phyloP scores from a whole-genome alignment of 2,888 invertebrate species.

The Anarsia innoxiella region DNA sequence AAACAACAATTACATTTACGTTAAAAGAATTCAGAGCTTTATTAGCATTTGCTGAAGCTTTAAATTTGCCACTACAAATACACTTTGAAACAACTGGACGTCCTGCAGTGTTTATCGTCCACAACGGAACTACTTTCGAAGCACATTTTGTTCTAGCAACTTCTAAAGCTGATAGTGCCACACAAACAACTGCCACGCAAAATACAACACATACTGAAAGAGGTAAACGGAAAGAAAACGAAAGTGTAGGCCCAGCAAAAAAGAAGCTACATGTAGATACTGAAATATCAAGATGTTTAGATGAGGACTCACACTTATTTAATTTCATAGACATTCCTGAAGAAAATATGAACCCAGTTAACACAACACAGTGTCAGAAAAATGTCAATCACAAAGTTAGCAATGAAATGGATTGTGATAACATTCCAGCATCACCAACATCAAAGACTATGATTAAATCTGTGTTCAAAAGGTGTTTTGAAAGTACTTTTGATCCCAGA shows the following conservation, averaged over 20 bases:
- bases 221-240: slow-evolving; percentile 41
- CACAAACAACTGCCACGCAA: slow-evolving; percentile 49
- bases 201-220: slow-evolving; percentile 46
- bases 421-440: slow-evolving; percentile 77
- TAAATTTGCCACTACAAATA: slow-evolving; percentile 79
- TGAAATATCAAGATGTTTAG: slow-evolving; percentile 54
- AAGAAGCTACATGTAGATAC: slow-evolving; percentile 56
- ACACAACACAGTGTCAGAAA: too few relatives aligned
- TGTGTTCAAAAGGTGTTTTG: slow-evolving; percentile 83
- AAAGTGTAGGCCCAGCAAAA: slow-evolving; percentile 31
- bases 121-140: slow-evolving; percentile 83
- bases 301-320: slow-evolving; percentile 68
- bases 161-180: slow-evolving; percentile 73
- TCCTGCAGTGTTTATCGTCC: slow-evolving; percentile 84
- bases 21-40: slow-evolving; percentile 89
- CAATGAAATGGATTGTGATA: slow-evolving; percentile 54
- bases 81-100: slow-evolving; percentile 87
- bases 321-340: slow-evolving; percentile 64
- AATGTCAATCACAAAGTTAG: too few relatives aligned
- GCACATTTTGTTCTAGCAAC: slow-evolving; percentile 88
- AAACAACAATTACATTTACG: slow-evolving; percentile 87
- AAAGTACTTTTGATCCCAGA: slow-evolving; percentile 80
- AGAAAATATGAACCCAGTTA: slow-evolving; percentile 19
- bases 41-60: slow-evolving; percentile 84
- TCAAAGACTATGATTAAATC: slow-evolving; percentile 75